Conservation (phyloP, 30 jellyfish, hydroid and myxozoan species). For the Aurelia sp. region DNA sequence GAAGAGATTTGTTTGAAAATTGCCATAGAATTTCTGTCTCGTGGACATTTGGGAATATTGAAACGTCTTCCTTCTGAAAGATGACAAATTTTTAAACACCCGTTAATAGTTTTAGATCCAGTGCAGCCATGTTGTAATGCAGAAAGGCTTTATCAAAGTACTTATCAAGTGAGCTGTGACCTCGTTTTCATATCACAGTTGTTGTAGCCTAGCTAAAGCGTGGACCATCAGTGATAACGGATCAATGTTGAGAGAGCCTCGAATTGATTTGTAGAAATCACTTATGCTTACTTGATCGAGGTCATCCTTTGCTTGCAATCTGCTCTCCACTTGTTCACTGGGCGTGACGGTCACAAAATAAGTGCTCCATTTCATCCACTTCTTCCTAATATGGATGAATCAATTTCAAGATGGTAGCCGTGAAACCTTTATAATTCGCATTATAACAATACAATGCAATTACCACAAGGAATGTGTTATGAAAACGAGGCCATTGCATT, state of each 20-base stretch:
- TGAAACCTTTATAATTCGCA: not conserved
- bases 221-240: not conserved
- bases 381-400: slow-evolving; percentile 81
- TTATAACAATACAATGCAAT: not conserved
- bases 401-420: slow-evolving; percentile 73
- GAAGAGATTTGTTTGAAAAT: no score
- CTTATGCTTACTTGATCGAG: slow-evolving; percentile 78
- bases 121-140: no score
- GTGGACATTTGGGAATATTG: no score
- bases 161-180: slow-evolving; percentile 4
- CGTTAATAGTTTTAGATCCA: no score
- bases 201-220: not conserved
- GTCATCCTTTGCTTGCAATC: slow-evolving; percentile 71
- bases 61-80: no score
- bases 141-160: no score
- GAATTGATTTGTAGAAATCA: slow-evolving; percentile 27
- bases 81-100: no score
- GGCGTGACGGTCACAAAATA: slow-evolving; percentile 85
- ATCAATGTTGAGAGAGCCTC: not conserved
- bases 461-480: slow-evolving; percentile 19
- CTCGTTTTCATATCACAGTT: slow-evolving; percentile 59
- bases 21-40: no score
- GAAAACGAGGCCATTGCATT: slow-evolving; percentile 76
- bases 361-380: slow-evolving; percentile 93
- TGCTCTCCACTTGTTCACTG: slow-evolving; percentile 80